Evolutionary conservation across 2,888 invertebrate genomes (phyloP), one percentile per base, ranked within the genome.

Genomic region (Drosophila austrosaltans): DNA sequence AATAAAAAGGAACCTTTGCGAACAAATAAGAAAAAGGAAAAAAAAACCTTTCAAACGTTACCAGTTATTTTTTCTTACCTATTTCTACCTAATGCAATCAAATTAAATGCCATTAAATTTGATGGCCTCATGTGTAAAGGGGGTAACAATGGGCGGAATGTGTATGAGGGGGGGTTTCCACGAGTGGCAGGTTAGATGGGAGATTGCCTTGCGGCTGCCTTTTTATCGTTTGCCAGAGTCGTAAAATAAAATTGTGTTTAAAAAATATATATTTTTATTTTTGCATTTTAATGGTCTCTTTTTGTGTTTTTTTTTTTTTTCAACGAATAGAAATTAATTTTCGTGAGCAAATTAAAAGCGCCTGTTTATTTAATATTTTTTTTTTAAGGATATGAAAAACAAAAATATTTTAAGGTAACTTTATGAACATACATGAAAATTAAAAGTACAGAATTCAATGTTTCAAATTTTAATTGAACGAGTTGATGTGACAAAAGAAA

Each of bases 81-180:
- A 72, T 77, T 71, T 48, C 48, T 70, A 68, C 69, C 79, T 81
- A 79, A 85, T 85, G 77, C 75, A 84, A 82, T 86, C 78, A 84
- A 83, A 88, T 85, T 86, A 79, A 82, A 81, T 76, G 76, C 80
- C 76, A 82, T 82, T 81, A 79, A 82, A 86, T 85, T 85, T 88
- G 77, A 86, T 87, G 72, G 70, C 42, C 39, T 65, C 69, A 71
- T 61, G 63, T 48, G 63, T 39, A 79, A 83, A 83, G 72, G 87
- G 81, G 72, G 78, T 65, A 42, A 63, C 32, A 57, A 61, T 60
- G 48, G 58, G 53, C 58, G 62, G 63, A 59, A 57, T 42, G 66
- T 60, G 65, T 53, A 44, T 54, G 53, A 53, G 30, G 36, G 59
- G 44, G 58, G 36, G 8, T 36, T 8, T 44, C 44, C 53, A 12